Percentiles rank a stretch among this genome's conserved stretches.
phyloP scores from a whole-genome alignment of 1,140 invertebrate species.

The Elysia chlorotica region DNA sequence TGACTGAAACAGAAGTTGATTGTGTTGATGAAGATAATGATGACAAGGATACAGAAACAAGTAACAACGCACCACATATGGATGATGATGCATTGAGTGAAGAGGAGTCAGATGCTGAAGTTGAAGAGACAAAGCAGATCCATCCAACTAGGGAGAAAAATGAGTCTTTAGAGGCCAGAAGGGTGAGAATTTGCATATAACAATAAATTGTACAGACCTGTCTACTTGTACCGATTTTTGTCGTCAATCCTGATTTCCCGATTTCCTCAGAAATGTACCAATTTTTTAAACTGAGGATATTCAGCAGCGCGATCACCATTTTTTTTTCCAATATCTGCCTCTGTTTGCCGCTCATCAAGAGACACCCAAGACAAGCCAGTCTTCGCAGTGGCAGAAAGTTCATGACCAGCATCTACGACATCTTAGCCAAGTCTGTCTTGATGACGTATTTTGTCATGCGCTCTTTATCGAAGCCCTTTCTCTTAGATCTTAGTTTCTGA shows the following conservation, averaged over 20 bases:
- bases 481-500: no score
- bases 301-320: no score
- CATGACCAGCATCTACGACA: no score
- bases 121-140: not conserved
- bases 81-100: not conserved
- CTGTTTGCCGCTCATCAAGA: no score
- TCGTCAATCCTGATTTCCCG: not conserved
- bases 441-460: no score
- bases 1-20: not conserved
- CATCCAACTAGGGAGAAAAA: slow-evolving; percentile 3
- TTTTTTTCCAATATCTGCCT: no score
- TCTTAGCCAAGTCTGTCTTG: no score
- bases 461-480: no score
- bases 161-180: slow-evolving; percentile 8
- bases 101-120: not conserved
- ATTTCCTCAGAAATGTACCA: not conserved
- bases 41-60: not conserved
- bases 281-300: no score
- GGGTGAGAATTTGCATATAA: not conserved
- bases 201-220: not conserved
- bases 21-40: not conserved
- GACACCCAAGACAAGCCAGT: no score
- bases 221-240: no score
- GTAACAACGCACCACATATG: not conserved
- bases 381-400: no score